A percentile compares a stretch with the other conserved stretches of the same genome.
phyloP scores from a whole-genome alignment of 2,888 invertebrate genomes.

The Ochropacha duplaris region DNA sequence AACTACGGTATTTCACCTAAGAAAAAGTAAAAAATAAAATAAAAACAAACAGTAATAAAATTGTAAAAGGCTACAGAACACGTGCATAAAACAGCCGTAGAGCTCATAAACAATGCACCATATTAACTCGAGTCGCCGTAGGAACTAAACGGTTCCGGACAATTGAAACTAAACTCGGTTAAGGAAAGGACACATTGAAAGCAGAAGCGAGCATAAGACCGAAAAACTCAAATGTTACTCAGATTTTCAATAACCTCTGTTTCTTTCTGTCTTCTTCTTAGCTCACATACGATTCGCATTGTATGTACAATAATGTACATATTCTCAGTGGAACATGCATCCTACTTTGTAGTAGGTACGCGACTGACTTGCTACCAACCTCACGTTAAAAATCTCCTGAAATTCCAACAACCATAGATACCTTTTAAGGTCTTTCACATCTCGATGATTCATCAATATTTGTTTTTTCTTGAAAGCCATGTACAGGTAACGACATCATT shows the following conservation, averaged over 20 bases:
- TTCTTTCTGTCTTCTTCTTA: no score
- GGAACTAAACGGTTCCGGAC: constrained; percentile 32
- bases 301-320: no score
- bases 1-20: background rate
- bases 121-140: constrained; percentile 25
- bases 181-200: constrained; percentile 4
- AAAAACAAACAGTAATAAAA: constrained; percentile 4
- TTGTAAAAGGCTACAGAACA: background rate
- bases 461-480: no score
- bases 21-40: constrained; percentile 25
- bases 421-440: no score
- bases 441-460: no score
- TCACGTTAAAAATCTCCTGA: no score
- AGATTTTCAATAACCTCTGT: background rate
- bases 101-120: constrained; percentile 31
- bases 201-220: constrained; percentile 4
- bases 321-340: no score
- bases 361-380: no score
- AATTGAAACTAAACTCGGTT: constrained; percentile 30
- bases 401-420: no score
- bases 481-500: no score
- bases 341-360: no score
- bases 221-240: background rate
- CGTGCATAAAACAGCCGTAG: constrained; percentile 1
- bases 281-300: no score